These are phyloP conservation scores for Oceanodroma leucorhoa DNA, from an alignment of 2,797 vertebrate genomes.

Conservation along the genomic window DNA sequence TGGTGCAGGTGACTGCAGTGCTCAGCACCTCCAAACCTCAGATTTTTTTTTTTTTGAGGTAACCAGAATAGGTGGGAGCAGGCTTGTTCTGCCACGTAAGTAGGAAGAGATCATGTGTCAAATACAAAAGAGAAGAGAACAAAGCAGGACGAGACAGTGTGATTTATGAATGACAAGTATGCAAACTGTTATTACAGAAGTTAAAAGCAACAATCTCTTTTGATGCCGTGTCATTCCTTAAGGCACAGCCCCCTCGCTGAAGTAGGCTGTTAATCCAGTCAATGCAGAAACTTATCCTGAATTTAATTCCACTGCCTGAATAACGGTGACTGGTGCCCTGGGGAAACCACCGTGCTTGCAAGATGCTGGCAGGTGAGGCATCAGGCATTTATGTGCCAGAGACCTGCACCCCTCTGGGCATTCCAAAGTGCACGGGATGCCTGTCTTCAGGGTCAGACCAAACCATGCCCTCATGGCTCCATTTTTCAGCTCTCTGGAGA, in stretches of 20 bases:
- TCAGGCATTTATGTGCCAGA: not conserved
- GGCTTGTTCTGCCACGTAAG: not conserved
- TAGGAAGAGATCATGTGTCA: not conserved
- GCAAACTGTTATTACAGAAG: slow-evolving; percentile 17
- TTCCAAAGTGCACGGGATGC: not conserved
- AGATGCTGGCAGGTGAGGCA: not conserved
- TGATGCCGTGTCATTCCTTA: not conserved
- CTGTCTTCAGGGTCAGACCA: not conserved
- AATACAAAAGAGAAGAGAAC: not conserved
- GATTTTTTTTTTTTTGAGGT: not conserved
- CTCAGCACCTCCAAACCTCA: not conserved
- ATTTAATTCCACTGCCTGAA: not conserved
- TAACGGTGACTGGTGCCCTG: not conserved
- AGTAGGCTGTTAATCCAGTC: not conserved
- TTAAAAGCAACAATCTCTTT: not conserved
- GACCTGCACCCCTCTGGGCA: not conserved
- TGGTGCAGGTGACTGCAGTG: not conserved
- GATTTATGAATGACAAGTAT: slow-evolving; percentile 44
- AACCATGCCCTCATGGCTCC: not conserved
- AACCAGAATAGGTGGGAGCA: not conserved
- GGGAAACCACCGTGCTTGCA: not conserved
- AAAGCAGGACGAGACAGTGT: not conserved
- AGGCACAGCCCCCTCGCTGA: not conserved
- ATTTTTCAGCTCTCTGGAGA: not conserved
- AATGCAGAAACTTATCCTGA: not conserved